These are phyloP conservation scores for Pachypanchax playfairii DNA, from an alignment of 2,113 vertebrate species.

Conservation along the genomic window DNA sequence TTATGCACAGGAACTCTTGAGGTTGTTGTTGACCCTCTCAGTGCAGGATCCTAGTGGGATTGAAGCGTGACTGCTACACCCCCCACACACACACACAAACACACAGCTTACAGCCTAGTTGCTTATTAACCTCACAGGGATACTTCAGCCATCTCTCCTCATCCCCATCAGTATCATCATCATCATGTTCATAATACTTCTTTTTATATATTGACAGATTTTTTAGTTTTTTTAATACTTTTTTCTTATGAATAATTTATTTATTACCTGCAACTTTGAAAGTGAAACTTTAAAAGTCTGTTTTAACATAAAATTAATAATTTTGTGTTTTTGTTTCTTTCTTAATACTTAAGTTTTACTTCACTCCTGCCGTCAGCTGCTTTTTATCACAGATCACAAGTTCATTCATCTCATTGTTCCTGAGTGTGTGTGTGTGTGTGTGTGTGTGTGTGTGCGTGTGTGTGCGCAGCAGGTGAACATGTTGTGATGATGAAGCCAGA, in stretches of 20 bases:
- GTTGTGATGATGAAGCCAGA: conserved; percentile 72
- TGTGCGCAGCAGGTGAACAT: conserved; percentile 57
- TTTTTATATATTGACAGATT: too few relatives aligned
- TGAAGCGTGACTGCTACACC: conserved; percentile 47
- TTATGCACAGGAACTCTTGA: conserved; percentile 38
- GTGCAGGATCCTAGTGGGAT: conserved; percentile 47
- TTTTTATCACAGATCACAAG: not conserved
- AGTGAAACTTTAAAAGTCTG: too few relatives aligned
- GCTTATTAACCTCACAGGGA: conserved; percentile 10
- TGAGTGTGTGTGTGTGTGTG: not conserved
- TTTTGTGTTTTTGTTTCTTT: not conserved
- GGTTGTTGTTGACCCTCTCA: conserved; percentile 63
- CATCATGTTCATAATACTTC: not conserved
- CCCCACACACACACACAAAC: conserved; percentile 1
- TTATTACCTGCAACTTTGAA: too few relatives aligned
- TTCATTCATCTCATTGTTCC: not conserved
- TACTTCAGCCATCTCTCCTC: not conserved
- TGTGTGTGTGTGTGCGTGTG: conserved; percentile 4
- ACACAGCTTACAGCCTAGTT: conserved; percentile 10
- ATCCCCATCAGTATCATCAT: too few relatives aligned
- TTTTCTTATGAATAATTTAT: not conserved
- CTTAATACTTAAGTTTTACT: too few relatives aligned
- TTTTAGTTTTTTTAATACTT: not conserved
- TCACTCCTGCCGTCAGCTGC: not conserved
- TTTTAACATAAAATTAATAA: too few relatives aligned